Conservation (phyloP, 1,140 invertebrate genomes). For the Macrobrachium rosenbergii region DNA sequence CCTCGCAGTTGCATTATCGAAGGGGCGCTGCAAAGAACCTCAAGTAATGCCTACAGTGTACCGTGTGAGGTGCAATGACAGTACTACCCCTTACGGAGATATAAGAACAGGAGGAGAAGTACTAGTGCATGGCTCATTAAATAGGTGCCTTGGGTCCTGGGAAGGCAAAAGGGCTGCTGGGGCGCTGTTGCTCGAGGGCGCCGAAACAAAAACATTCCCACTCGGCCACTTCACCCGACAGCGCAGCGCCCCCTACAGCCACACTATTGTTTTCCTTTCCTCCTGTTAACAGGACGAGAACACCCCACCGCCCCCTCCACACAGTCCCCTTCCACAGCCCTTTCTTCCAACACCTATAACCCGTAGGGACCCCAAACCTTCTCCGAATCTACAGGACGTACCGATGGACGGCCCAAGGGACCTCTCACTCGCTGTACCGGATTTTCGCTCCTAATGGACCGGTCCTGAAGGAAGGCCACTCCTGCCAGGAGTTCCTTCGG, state of each 20-base stretch:
- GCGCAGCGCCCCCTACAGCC: neutral
- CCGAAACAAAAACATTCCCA: constrained; percentile 13
- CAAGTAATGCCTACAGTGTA: no score
- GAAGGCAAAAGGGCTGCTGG: neutral
- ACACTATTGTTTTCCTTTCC: constrained; percentile 13
- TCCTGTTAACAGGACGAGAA: constrained; percentile 17
- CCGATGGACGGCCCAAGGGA: neutral
- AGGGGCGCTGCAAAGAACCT: no score
- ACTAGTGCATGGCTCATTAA: neutral
- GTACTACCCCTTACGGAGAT: no score
- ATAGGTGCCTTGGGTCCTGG: neutral
- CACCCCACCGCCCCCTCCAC: neutral
- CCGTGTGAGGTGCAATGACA: no score
- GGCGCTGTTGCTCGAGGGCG: neutral
- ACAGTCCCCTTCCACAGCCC: neutral
- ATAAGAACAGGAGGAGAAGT: no score
- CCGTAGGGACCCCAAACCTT: neutral
- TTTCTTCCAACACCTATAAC: neutral
- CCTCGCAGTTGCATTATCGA: no score
- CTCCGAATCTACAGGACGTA: neutral
- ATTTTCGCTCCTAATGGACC: no score
- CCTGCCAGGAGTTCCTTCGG: no score
- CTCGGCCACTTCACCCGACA: neutral
- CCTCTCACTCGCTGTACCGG: neutral
- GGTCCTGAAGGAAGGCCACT: no score